Conservation (phyloP, 1,140 invertebrate genomes). For the Drosophila suzukii region DNA sequence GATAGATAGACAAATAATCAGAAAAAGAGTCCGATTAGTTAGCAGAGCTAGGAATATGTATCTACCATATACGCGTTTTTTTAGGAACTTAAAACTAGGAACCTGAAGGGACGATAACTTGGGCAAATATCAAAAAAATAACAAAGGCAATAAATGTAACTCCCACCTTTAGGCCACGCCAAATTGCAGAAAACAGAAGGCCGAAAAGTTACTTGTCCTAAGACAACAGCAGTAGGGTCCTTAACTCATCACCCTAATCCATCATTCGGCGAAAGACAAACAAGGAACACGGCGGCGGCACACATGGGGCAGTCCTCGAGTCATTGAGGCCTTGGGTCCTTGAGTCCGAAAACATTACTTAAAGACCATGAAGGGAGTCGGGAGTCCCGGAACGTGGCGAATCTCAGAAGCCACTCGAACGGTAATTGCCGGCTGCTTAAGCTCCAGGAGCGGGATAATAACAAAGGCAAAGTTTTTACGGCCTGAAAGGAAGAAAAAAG, state of each 20-base stretch:
- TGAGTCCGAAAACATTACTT: conserved; percentile 43
- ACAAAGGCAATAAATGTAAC: conserved; percentile 3
- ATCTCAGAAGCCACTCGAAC: conserved; percentile 76
- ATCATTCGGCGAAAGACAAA: conserved; percentile 46
- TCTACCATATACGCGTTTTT: too few relatives aligned
- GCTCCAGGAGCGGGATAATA: conserved; percentile 66
- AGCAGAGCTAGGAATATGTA: not conserved
- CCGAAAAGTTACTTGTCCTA: conserved; percentile 62
- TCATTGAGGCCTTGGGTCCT: conserved; percentile 10
- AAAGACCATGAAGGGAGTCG: conserved; percentile 41
- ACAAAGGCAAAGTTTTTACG: conserved; percentile 76
- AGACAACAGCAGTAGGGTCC: conserved; percentile 54
- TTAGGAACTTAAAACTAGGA: too few relatives aligned
- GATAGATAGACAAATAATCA: too few relatives aligned
- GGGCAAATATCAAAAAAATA: not conserved
- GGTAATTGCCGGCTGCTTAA: conserved; percentile 77
- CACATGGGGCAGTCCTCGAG: conserved; percentile 29
- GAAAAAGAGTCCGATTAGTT: not conserved
- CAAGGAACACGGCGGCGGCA: conserved; percentile 20
- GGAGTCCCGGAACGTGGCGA: conserved; percentile 18
- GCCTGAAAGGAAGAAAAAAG: not conserved
- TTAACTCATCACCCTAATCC: conserved; percentile 44
- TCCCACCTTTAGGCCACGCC: conserved; percentile 11
- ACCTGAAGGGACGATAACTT: too few relatives aligned
- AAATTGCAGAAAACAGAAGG: conserved; percentile 11